These are phyloP conservation scores for Micromesistius poutassou DNA, from an alignment of 2,797 vertebrate genomes.

Conservation along the genomic window DNA sequence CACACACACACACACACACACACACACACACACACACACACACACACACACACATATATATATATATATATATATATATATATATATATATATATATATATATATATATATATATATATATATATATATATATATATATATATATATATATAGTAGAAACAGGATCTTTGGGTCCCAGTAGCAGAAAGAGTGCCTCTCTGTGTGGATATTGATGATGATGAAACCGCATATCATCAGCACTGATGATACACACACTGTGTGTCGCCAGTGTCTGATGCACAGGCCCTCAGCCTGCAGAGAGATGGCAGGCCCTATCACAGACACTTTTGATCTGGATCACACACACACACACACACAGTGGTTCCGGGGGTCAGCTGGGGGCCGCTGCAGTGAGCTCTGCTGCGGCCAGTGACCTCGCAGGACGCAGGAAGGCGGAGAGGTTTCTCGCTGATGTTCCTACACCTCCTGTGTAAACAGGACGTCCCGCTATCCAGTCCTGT, in stretches of 20 bases:
- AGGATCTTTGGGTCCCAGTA: constrained; percentile 14
- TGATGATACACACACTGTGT: no score
- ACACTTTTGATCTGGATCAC: constrained; percentile 33
- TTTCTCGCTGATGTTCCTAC: constrained; percentile 19
- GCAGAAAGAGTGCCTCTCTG: not conserved
- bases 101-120: no score
- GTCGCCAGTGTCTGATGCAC: no score
- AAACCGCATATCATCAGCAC: no score
- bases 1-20: constrained; percentile 11
- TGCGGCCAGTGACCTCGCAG: constrained; percentile 2
- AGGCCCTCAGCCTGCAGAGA: not conserved
- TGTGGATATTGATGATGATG: constrained; percentile 1
- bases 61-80: no score
- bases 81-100: no score
- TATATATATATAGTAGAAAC: no score
- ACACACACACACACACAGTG: constrained; percentile 20
- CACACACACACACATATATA: constrained; percentile 16
- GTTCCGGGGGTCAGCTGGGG: constrained; percentile 12
- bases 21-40: constrained; percentile 12
- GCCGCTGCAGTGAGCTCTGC: constrained; percentile 15
- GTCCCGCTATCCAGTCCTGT: not conserved
- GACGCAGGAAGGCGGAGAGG: constrained; percentile 27
- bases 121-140: no score
- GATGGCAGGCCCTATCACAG: constrained; percentile 13
- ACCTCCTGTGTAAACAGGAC: not conserved